Evolutionary conservation across 2,888 invertebrate species (phyloP).

Genomic region (Noctua comes): DNA sequence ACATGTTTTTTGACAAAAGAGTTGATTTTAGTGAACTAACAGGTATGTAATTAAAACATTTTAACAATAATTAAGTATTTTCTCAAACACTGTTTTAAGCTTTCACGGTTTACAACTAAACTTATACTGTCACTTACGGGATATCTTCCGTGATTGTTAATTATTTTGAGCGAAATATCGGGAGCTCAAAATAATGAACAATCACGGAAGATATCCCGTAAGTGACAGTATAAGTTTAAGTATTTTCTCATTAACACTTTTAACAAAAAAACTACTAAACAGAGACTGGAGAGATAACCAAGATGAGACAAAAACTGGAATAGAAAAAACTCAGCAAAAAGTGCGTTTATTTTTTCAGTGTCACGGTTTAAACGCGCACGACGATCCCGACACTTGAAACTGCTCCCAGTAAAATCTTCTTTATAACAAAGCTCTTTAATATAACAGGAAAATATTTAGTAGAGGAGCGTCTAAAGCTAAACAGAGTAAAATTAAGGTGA

Average conservation of each 20-base stretch:
- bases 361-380: constrained; percentile 42
- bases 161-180: no score
- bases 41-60: neutral
- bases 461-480: constrained; percentile 38
- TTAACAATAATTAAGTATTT: neutral
- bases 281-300: neutral
- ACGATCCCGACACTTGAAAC: constrained; percentile 57
- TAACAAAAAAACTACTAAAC: no score
- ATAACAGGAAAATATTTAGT: constrained; percentile 52
- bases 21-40: no score
- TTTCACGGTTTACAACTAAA: no score
- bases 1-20: neutral
- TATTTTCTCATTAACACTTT: neutral
- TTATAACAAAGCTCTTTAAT: constrained; percentile 65
- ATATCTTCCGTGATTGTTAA: no score
- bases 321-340: constrained; percentile 26
- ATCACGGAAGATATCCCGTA: no score
- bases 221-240: no score
- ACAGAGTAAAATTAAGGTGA: constrained; percentile 29
- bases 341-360: constrained; percentile 54
- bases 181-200: no score
- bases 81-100: no score
- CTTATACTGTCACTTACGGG: no score
- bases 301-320: constrained; percentile 8
- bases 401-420: constrained; percentile 57